A percentile compares a stretch with the other conserved stretches of the same genome.
phyloP scores from a whole-genome alignment of 2,888 invertebrate genomes.

The Amphimallon solstitiale region DNA sequence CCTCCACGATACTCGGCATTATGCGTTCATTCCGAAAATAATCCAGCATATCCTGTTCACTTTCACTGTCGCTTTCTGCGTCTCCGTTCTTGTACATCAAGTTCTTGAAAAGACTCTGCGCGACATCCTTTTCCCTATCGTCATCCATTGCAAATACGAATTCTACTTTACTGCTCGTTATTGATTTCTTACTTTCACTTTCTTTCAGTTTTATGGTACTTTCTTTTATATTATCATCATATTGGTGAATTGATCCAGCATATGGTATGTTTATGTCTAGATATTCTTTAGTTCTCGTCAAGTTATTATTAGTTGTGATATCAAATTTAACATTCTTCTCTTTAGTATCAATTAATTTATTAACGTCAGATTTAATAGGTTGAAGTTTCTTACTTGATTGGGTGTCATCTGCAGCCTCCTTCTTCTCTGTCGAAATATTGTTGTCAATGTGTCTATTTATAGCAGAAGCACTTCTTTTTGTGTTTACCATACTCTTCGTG shows the following conservation, averaged over 20 bases:
- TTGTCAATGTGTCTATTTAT: slow-evolving; percentile 57
- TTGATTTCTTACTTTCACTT: slow-evolving; percentile 1
- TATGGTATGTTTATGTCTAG: slow-evolving; percentile 34
- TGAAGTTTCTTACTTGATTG: slow-evolving; percentile 71
- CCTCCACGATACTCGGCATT: slow-evolving; percentile 21
- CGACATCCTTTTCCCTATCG: slow-evolving; percentile 40
- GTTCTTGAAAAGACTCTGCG: slow-evolving; percentile 54
- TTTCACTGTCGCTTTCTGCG: slow-evolving; percentile 43
- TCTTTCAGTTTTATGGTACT: neutral
- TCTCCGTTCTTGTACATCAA: slow-evolving; percentile 49
- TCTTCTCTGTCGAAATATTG: slow-evolving; percentile 55
- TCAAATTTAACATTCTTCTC: slow-evolving; percentile 44
- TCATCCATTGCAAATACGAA: slow-evolving; percentile 42
- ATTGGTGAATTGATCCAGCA: slow-evolving; percentile 1
- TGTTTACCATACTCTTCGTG: slow-evolving; percentile 12
- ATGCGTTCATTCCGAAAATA: slow-evolving; percentile 43
- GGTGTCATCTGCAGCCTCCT: slow-evolving; percentile 71
- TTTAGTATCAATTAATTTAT: slow-evolving; percentile 29
- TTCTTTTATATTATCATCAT: neutral
- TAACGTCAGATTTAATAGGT: slow-evolving; percentile 60
- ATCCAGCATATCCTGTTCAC: slow-evolving; percentile 40
- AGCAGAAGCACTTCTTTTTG: slow-evolving; percentile 26
- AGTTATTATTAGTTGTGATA: slow-evolving; percentile 31
- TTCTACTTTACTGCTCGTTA: slow-evolving; percentile 38
- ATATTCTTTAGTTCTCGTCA: slow-evolving; percentile 35